Evolutionary conservation across 1,140 invertebrate species (phyloP), one percentile per base, ranked within the genome.

Genomic region (Berghia stephanieae): DNA sequence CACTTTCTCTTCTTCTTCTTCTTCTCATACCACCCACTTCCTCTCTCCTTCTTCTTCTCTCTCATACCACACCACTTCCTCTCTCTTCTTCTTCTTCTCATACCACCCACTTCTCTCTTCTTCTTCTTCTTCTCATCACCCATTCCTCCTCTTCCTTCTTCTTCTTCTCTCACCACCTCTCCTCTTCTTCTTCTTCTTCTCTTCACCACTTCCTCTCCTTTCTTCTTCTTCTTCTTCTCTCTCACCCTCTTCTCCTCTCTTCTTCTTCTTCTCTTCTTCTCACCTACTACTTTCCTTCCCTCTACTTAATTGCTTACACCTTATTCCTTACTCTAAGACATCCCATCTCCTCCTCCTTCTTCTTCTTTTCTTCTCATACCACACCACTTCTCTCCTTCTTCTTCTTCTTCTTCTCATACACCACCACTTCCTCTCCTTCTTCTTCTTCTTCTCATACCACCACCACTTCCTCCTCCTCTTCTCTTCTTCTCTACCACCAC

Each of bases 41-140:
- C 36, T 31, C 44, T 80, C 75, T 38, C 72, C 72, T 42, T 75
- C 79, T 68, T 73, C 75, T 44, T 24, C 49, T 24, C 75, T 73
- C 31, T 80, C 78, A 66, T 16, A n/a, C 57, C 63, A n/a, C 74
- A 18, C 40, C 52, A 18, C 43, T 27, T 5, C 74, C 52, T 34
- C 57, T 44, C 16, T 42, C 31, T n/a, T 36, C 27, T 24, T 38
- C 43, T 13, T 42, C 66, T 2, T 10, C 8, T 38, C 34, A 18
- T 31, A 40, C 67, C 31, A n/a, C 31, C 43, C 0, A 3, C n/a
- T 27, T 27, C 40, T 2, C 27, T 21, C 18, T 40, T 24, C 3
- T 36, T 5, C 34, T 16, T 68, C 13, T 24, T 13, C n/a, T 24
- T 8, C 43, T 38, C 24, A 6, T 68, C 31, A 38, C 0, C n/a